Evolutionary conservation across 2,888 invertebrate species (phyloP).

Genomic region (Lithodes maja): DNA sequence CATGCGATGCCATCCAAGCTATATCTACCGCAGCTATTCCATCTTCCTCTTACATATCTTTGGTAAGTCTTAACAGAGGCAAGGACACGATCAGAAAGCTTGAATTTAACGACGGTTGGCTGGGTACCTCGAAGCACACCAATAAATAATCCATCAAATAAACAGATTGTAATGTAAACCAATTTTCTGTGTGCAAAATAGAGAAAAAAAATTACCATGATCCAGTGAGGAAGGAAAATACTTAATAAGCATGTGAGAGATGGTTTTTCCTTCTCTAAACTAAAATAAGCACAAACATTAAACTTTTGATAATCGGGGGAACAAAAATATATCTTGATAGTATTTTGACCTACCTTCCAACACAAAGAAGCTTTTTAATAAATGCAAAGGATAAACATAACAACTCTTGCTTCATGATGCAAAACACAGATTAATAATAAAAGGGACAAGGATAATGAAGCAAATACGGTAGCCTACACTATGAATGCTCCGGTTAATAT

Average conservation of each 20-base stretch:
- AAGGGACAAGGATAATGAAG: neutral
- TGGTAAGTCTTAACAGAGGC: neutral
- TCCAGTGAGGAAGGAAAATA: too few species aligned
- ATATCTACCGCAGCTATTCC: neutral
- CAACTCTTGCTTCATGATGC: neutral
- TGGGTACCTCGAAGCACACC: neutral
- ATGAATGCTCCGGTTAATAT: neutral
- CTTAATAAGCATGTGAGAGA: neutral
- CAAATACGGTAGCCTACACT: neutral
- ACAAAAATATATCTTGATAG: neutral
- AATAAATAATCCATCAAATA: too few species aligned
- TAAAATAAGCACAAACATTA: neutral
- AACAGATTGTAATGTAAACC: neutral
- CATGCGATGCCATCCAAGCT: neutral
- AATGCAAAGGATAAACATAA: neutral
- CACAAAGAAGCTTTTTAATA: neutral
- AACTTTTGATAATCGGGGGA: neutral
- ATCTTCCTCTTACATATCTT: conserved; percentile 1
- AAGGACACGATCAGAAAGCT: neutral
- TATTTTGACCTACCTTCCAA: neutral
- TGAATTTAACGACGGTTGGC: neutral
- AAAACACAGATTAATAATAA: neutral
- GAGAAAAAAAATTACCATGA: neutral
- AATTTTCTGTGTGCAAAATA: neutral
- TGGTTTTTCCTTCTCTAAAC: neutral